Evolutionary conservation across 2,797 vertebrate genomes (phyloP), one percentile per base, ranked within the genome.

Genomic region (Syngnathus rostellatus): DNA sequence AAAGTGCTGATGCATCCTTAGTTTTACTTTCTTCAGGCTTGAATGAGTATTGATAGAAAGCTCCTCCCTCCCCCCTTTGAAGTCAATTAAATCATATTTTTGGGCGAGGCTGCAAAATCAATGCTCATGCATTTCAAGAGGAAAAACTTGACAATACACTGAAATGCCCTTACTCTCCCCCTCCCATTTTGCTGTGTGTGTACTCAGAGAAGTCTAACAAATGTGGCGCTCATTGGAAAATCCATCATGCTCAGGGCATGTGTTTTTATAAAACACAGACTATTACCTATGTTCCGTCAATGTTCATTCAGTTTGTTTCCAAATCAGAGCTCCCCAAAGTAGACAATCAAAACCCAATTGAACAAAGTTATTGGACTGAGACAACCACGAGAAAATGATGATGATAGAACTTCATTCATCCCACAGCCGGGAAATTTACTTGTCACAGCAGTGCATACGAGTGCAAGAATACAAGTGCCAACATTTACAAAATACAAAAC

Each of bases 101-200:
- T 77, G 75, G 62, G 53, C 43, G 63, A 80, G 64, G 69, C 69
- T 70, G 63, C 70, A 78, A 84, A 86, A 88, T 88, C 86, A 77
- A 88, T 87, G 61, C 76, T 82, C 77, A 84, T 86, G 81, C 79
- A 86, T 86, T 84, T 79, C 65, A 77, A 86, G 86, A 9, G 88
- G 77, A 74, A 82, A 85, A 80, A 81, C 72, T 63, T 79, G 62
- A 81, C 81, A 68, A 84, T 79, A 75, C 69, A 31, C 23, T 11
- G 23, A 31, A 31, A 25, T 7, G 11, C 23, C 53, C 10, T 25
- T 2, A 8, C 51, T 7, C 51, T 9, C 4, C 21, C 21, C 53
- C 51, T 7, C 19, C 17, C 41, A 43, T 43, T 11, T 11, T 17
- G 16, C 45, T 48, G 45, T 23, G 55, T 37, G 72, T 73, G 72